A percentile compares a stretch with the other conserved stretches of the same genome.
Conservation (phyloP, 2,113 vertebrate species). For the Miniopterus natalensis region DNA sequence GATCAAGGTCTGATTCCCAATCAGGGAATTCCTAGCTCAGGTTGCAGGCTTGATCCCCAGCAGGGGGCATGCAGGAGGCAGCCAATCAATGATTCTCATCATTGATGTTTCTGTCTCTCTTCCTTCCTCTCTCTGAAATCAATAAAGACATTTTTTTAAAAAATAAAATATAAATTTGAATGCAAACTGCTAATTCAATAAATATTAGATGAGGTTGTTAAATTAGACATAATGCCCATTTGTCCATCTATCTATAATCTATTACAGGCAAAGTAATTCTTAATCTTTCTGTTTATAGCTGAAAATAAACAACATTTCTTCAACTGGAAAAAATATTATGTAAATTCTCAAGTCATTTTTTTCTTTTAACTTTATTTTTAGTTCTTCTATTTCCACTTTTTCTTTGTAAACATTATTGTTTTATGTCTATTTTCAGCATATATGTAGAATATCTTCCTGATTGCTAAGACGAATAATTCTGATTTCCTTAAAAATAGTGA, state of each 20-base stretch:
- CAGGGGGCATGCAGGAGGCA: no score
- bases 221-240: neutral
- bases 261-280: neutral
- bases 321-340: neutral
- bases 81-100: no score
- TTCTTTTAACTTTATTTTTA: neutral
- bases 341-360: neutral
- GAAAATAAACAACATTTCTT: neutral
- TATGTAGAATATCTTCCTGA: neutral
- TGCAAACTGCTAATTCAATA: neutral
- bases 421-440: neutral
- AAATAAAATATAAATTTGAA: neutral
- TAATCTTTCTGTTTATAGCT: neutral
- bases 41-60: no score
- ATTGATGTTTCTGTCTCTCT: no score
- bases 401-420: slow-evolving; percentile 38
- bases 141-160: no score
- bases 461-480: slow-evolving; percentile 37
- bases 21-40: no score
- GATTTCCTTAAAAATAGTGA: neutral
- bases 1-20: no score
- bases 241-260: neutral
- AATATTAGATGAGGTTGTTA: neutral
- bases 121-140: no score
- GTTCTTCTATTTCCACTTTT: neutral